Base-by-base conservation (phyloP, 1,140 invertebrate genomes). In the Drosophila paulistorum region DNA sequence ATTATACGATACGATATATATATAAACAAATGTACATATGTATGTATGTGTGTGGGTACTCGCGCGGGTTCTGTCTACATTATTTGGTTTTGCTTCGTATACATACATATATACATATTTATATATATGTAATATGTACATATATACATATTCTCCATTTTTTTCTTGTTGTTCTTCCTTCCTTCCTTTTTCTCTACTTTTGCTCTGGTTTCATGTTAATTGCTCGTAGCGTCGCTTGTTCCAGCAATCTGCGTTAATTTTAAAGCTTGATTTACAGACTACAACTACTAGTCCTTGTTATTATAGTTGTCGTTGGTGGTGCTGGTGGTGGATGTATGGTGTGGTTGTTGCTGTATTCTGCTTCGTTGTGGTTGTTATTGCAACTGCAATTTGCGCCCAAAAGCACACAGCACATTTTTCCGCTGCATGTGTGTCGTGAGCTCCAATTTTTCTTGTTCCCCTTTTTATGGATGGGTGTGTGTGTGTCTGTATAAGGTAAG, bases 231-330 rank as follows among this genome's bases (percentile, higher is more conserved):
- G 79, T 80, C 84, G 84, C 84, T 87, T 87, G 83, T 87, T 87
- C 84, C 83, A 81, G 79, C 83, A 87, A 87, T 87, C 83, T 87
- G 83, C 84, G 80, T 87, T 87, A 89, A 89, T 89, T 87, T 87
- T 87, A 89, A 87, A 87, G 83, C 79, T 79, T 89, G 83, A 87
- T 87, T 87, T 89, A 87, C 84, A 80, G 76, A 87, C 84, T 79
- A 79, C 71, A 85, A 79, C 37, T 11, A 39, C 9, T 55, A 30
- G 14, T 54, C 62, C 13, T 58, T 48, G 57, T 59, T 75, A 41
- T 11, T 58, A 51, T 33, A 66, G 54, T 41, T 63, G 65, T 57
- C 66, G 54, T 58, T 48, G 42, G 41, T 62, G 48, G 42, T 37
- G 33, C 17, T 62, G 57, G 3, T 51, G 17, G 3, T 51, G 9